Conservation (phyloP, 2,797 vertebrate genomes). For the Coreius guichenoti region DNA sequence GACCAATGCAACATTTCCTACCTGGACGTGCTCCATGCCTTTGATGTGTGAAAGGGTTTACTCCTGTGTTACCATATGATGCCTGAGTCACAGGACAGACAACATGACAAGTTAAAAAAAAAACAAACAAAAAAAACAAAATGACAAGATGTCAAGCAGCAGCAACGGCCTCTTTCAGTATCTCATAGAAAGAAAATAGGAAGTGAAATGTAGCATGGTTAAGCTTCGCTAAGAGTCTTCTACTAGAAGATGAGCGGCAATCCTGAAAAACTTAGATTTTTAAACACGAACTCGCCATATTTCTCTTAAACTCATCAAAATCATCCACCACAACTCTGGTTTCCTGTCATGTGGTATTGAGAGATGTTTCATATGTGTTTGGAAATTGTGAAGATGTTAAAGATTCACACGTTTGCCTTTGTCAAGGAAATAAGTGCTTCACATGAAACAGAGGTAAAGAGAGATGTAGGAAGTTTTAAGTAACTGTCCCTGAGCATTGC, state of each 20-base stretch:
- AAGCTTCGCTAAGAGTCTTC: background rate
- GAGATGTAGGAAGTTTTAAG: background rate
- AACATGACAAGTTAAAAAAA: background rate
- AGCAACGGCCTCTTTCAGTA: background rate
- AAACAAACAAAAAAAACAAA: too few relatives aligned
- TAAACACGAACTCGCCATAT: background rate
- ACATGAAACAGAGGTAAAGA: background rate
- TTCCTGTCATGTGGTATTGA: slow-evolving; percentile 23
- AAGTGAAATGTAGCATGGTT: slow-evolving; percentile 11
- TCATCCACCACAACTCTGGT: background rate
- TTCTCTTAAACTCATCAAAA: slow-evolving; percentile 3
- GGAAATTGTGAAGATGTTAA: slow-evolving; percentile 4
- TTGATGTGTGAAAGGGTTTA: background rate
- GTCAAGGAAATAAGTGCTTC: background rate
- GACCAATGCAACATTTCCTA: slow-evolving; percentile 25
- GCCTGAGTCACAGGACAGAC: slow-evolving; percentile 1
- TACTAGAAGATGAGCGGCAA: background rate
- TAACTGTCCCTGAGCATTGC: background rate
- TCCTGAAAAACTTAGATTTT: background rate
- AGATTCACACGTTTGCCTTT: background rate
- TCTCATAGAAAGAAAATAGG: slow-evolving; percentile 3
- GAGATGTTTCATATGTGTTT: background rate
- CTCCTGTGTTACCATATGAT: slow-evolving; percentile 3
- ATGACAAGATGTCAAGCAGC: background rate
- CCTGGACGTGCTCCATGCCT: slow-evolving; percentile 13